A percentile compares a stretch with the other conserved stretches of the same genome.
These are phyloP conservation scores for Sus scrofa DNA, from an alignment of 2,113 vertebrate genomes.

Conservation along the genomic window T2T-Sscrofa CM000813.6:33069501-33070000, in stretches of 20 bases:
- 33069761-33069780: conserved; percentile 92
- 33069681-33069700: conserved; percentile 91
- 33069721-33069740: conserved; percentile 93
- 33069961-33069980: conserved; percentile 74
- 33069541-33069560: conserved; percentile 73
- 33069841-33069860: conserved; percentile 88
- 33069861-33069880: conserved; percentile 88
- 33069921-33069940: conserved; percentile 79
- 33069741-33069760: conserved; percentile 93
- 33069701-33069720: conserved; percentile 91
- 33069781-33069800: conserved; percentile 89
- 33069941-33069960: conserved; percentile 69
- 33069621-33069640: conserved; percentile 85
- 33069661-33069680: conserved; percentile 91
- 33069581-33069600: conserved; percentile 80
- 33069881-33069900: conserved; percentile 84
- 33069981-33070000: conserved; percentile 54
- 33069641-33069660: conserved; percentile 91
- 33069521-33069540: conserved; percentile 77
- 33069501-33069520: conserved; percentile 58
- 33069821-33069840: conserved; percentile 89
- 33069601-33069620: conserved; percentile 83
- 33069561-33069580: conserved; percentile 81
- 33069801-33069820: conserved; percentile 90
- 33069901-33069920: conserved; percentile 77